Evolutionary conservation across 2,113 vertebrate species (phyloP).

Genomic region (Cebus imitator): DNA sequence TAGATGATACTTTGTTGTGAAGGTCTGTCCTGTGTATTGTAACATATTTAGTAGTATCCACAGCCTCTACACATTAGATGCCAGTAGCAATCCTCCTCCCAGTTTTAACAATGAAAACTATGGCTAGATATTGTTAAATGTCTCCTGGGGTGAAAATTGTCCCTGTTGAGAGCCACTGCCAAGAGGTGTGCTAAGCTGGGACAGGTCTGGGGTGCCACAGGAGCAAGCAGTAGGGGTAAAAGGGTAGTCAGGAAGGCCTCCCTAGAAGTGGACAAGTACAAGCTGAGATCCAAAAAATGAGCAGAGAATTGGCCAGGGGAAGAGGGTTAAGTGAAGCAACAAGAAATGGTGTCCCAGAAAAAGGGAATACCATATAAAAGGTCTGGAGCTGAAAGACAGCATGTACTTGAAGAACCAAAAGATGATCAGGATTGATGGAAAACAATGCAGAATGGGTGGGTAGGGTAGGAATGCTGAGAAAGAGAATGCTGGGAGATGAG

Average conservation of each 20-base stretch:
- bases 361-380: neutral
- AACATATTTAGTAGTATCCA: neutral
- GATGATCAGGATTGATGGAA: neutral
- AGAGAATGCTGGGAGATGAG: neutral
- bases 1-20: neutral
- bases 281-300: neutral
- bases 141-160: neutral
- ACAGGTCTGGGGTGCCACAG: neutral
- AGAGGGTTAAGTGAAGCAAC: neutral
- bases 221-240: neutral
- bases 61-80: neutral
- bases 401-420: neutral
- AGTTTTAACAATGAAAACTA: neutral
- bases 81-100: neutral
- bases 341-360: neutral
- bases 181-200: neutral
- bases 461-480: neutral
- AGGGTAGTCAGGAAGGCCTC: neutral
- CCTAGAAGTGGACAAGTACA: neutral
- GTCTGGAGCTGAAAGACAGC: neutral
- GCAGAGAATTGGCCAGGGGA: neutral
- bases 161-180: neutral
- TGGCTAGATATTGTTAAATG: neutral
- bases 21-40: neutral
- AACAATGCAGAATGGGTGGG: neutral